These are phyloP conservation scores for Scomber scombrus DNA, from an alignment of 2,113 vertebrate genomes.

Conservation along the genomic window DNA sequence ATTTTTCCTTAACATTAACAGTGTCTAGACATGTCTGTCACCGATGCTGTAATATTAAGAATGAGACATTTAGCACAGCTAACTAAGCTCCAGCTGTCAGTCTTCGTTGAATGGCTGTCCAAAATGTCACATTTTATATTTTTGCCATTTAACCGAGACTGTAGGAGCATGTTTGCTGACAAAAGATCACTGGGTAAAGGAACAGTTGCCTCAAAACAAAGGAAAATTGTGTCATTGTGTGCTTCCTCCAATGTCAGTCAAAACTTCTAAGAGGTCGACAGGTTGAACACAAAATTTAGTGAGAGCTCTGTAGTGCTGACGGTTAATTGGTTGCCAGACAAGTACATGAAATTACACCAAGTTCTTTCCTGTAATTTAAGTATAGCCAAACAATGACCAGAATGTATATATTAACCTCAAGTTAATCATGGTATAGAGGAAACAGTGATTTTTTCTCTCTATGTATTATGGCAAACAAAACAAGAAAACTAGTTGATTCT, in stretches of 20 bases:
- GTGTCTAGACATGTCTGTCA: constrained; percentile 47
- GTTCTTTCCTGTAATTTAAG: not conserved
- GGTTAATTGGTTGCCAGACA: not conserved
- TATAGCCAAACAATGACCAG: not conserved
- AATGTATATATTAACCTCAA: not conserved
- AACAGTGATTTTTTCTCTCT: no score
- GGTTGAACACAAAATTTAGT: not conserved
- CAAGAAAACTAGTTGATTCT: not conserved
- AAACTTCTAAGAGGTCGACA: not conserved
- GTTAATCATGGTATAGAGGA: not conserved
- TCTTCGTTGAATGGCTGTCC: constrained; percentile 60
- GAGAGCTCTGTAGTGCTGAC: not conserved
- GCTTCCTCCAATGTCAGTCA: not conserved
- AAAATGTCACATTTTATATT: constrained; percentile 52
- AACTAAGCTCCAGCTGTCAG: constrained; percentile 52
- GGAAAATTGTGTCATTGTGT: not conserved
- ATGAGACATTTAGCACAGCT: constrained; percentile 32
- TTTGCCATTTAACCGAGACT: constrained; percentile 21
- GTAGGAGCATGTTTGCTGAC: constrained; percentile 29
- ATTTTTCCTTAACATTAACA: constrained; percentile 22
- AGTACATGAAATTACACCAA: not conserved
- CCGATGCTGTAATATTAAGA: constrained; percentile 23
- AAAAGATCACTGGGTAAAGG: constrained; percentile 24
- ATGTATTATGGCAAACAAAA: no score
- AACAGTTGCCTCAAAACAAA: constrained; percentile 4